Percentiles rank a stretch among this genome's conserved stretches.
Evolutionary conservation across 2,888 invertebrate species (phyloP).

Genomic region (Geotrupes spiniger): DNA sequence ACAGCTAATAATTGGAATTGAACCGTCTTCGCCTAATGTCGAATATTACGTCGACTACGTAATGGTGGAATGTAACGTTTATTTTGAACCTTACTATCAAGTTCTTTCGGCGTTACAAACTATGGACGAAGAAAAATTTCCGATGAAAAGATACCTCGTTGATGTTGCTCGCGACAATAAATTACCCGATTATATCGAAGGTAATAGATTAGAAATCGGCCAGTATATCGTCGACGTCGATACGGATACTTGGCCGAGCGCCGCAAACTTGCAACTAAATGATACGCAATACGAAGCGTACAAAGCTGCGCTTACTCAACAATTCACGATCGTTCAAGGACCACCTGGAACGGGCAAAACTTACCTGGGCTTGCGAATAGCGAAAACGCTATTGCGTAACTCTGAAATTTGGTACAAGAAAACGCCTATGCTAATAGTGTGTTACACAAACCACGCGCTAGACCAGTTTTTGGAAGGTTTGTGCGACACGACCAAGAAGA

Average conservation of each 20-base stretch:
- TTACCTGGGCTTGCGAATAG: conserved; percentile 70
- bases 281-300: conserved; percentile 66
- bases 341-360: conserved; percentile 84
- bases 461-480: conserved; percentile 80
- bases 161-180: conserved; percentile 31
- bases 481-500: conserved; percentile 55
- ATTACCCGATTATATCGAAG: conserved; percentile 20
- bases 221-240: neutral
- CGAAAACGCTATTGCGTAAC: conserved; percentile 52
- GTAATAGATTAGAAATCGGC: conserved; percentile 7
- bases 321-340: conserved; percentile 74
- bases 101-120: conserved; percentile 68
- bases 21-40: conserved; percentile 39
- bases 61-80: conserved; percentile 76
- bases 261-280: conserved; percentile 57
- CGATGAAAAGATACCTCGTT: conserved; percentile 68
- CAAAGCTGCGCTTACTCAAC: conserved; percentile 63
- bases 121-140: conserved; percentile 57
- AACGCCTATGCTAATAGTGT: conserved; percentile 69
- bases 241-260: conserved; percentile 52
- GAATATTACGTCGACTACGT: conserved; percentile 42
- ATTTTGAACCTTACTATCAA: conserved; percentile 78
- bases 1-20: conserved; percentile 52
- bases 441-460: conserved; percentile 82
- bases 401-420: conserved; percentile 9